Base-by-base conservation (phyloP, 2,888 invertebrate genomes). In the Bugula neritina region DNA sequence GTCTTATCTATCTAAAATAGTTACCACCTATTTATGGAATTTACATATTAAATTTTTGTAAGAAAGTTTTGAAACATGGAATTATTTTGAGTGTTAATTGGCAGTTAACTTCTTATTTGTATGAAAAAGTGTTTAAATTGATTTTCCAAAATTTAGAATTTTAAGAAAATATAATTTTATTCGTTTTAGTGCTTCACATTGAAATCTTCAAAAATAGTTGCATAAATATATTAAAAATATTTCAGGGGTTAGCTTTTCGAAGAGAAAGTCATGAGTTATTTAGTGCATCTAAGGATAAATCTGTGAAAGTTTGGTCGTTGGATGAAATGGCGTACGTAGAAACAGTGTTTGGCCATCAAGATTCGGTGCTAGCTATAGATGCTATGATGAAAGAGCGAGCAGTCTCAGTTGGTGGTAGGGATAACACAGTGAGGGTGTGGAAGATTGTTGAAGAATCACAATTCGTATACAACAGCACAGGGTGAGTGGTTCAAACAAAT, bases 381-480 rank as follows among this genome's bases (percentile, higher is more conserved):
- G 90, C 93, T 13, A 85, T 97, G 73, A 88, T 89, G 35, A 88
- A 91, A 77, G 96, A 97, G 80, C 87, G 94, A 76, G 92, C 92
- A 1, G 87, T 98, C 17, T 92, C 95, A 0, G 89, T 92, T 25
- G 97, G 98, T 23, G 94, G 96, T 1, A 87, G 90, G 74, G 98
- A 99, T 81, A 88, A 90, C 55, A 89, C 92, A 0, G 85, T 96
- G 25, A 87, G 97, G 77, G 89, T 99, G 77, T 99, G 98, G 97
- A 98, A 99, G 84, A 91, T 99, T 73, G 90, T 91, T 0, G 97
- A 98, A 85, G 98, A 98, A 83, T 95, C 96, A 25, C 98, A 99
- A 82, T 87, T 99, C 25, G 91, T 98, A 77, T 97, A 92, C 81
- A 92, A 94, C 82, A 93, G 92, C 0, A 91, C 92, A 72, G 74